Conservation (phyloP, 2,113 vertebrate genomes). For the Mormyrus iriodes region DNA sequence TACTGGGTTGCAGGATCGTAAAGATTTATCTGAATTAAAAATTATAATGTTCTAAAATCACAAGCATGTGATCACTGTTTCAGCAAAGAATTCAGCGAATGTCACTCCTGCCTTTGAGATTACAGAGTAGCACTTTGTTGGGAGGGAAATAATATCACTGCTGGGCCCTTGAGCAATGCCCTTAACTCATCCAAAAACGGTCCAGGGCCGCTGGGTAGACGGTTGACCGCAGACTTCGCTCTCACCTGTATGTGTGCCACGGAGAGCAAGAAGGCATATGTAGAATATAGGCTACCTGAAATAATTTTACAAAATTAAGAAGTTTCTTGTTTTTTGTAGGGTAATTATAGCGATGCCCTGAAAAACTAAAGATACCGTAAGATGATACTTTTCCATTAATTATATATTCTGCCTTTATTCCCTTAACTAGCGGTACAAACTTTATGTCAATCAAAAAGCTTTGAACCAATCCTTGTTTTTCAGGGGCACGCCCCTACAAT, state of each 20-base stretch:
- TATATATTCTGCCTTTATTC: not conserved
- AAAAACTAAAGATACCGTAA: not conserved
- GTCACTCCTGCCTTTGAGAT: not conserved
- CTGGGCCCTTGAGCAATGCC: not conserved
- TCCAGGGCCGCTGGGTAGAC: not conserved
- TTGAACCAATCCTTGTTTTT: slow-evolving; percentile 13
- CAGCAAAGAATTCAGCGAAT: not conserved
- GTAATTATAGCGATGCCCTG: not conserved
- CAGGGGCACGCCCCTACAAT: slow-evolving; percentile 10
- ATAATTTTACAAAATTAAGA: not conserved
- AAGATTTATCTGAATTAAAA: not conserved
- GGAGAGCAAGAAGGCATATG: not conserved
- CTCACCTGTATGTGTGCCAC: not conserved
- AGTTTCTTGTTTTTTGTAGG: not conserved
- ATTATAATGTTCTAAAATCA: not conserved
- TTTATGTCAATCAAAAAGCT: slow-evolving; percentile 13
- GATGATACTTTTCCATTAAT: not conserved
- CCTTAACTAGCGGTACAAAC: not conserved
- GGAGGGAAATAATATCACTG: not conserved
- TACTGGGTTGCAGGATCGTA: not conserved
- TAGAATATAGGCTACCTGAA: not conserved
- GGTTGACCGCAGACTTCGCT: not conserved
- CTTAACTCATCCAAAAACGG: not conserved
- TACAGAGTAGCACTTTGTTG: not conserved
- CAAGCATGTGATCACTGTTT: not conserved